These are phyloP conservation scores for Drosophila repleta DNA, from an alignment of 1,140 invertebrate genomes.

Conservation along the genomic window DNA sequence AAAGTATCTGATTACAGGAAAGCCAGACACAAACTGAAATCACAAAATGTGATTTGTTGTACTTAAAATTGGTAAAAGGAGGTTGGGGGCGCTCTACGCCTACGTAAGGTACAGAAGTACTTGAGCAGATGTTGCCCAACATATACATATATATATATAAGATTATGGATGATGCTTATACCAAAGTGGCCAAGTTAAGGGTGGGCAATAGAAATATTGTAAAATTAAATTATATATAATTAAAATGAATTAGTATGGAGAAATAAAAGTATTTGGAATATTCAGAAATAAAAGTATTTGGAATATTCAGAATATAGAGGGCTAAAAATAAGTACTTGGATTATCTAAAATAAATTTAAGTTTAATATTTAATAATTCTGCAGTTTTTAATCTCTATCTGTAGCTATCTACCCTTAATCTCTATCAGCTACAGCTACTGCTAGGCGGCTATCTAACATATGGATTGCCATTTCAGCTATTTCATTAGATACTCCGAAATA, in stretches of 20 bases:
- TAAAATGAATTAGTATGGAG: too few species aligned
- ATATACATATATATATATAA: constrained; percentile 28
- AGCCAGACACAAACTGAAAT: constrained; percentile 79
- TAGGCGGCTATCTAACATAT: too few species aligned
- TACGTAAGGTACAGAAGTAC: constrained; percentile 40
- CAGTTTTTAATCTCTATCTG: too few species aligned
- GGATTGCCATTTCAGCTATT: too few species aligned
- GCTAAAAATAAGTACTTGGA: too few species aligned
- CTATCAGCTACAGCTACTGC: too few species aligned
- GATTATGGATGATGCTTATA: background rate
- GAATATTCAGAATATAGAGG: background rate
- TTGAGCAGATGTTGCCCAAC: constrained; percentile 62
- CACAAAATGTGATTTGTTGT: constrained; percentile 74
- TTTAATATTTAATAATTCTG: too few species aligned
- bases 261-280: too few species aligned
- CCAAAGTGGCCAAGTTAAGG: background rate
- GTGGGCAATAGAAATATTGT: background rate
- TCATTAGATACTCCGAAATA: background rate
- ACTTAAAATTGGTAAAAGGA: constrained; percentile 54
- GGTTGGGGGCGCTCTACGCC: constrained; percentile 35
- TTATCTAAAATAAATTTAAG: too few species aligned
- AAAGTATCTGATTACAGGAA: constrained; percentile 83
- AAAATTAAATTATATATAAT: background rate
- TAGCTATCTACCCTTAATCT: too few species aligned
- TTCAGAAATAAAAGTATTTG: too few species aligned